Conservation (phyloP, 64 coral and sea anemone species). For the Pocillopora verrucosa region DNA sequence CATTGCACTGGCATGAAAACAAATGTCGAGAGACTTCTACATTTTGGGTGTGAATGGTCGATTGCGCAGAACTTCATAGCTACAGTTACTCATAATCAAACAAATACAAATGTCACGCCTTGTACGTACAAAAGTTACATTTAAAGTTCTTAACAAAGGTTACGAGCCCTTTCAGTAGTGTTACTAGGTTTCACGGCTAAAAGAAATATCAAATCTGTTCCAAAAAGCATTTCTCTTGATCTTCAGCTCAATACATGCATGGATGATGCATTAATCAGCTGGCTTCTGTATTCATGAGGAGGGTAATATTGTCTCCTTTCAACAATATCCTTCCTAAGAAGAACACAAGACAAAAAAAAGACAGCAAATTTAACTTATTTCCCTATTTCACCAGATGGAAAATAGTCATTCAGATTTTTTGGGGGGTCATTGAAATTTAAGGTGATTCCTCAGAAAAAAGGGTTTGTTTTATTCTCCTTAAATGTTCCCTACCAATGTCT, state of each 20-base stretch:
- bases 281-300: conserved; percentile 65
- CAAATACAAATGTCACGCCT: background rate
- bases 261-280: background rate
- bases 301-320: conserved; percentile 82
- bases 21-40: too few relatives aligned
- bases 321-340: conserved; percentile 67
- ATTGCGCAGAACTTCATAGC: too few relatives aligned
- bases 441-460: too few relatives aligned
- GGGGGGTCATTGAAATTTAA: too few relatives aligned
- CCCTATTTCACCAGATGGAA: background rate
- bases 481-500: too few relatives aligned
- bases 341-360: background rate
- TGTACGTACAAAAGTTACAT: background rate
- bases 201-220: too few relatives aligned
- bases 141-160: background rate
- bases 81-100: background rate
- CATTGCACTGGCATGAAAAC: too few relatives aligned
- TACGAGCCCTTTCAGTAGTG: too few relatives aligned
- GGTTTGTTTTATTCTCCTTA: too few relatives aligned
- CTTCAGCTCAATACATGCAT: background rate
- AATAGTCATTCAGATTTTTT: too few relatives aligned
- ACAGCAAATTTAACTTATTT: background rate
- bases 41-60: too few relatives aligned
- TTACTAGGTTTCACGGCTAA: too few relatives aligned
- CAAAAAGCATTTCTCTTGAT: background rate